These are phyloP conservation scores for Parambassis ranga DNA, from an alignment of 2,797 vertebrate species.

Conservation along the genomic window DNA sequence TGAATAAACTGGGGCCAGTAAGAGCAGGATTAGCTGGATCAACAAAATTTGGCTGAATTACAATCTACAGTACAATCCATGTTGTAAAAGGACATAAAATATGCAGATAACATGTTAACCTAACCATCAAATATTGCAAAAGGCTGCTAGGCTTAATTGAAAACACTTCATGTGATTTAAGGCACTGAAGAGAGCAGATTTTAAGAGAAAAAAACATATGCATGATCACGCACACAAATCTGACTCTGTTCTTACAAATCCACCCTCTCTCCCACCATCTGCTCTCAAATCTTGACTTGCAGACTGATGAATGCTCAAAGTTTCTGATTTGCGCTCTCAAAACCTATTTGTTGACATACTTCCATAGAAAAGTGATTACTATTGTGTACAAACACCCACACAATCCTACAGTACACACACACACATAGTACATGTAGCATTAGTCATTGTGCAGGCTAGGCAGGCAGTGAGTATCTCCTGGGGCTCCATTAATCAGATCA, in stretches of 20 bases:
- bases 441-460: slow-evolving; percentile 22
- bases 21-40: background rate
- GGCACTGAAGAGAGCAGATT: background rate
- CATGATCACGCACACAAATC: background rate
- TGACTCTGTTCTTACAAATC: background rate
- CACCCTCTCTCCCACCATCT: too few species aligned
- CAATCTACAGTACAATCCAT: background rate
- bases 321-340: background rate
- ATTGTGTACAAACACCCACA: slow-evolving; percentile 8
- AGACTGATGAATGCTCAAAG: background rate
- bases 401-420: slow-evolving; percentile 1
- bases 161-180: background rate
- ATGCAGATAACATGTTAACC: too few species aligned
- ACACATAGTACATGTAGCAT: slow-evolving; percentile 10
- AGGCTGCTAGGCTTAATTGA: background rate
- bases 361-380: background rate
- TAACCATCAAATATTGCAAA: background rate
- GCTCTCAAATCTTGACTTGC: background rate
- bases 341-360: background rate
- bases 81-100: background rate
- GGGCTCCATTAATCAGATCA: slow-evolving; percentile 69
- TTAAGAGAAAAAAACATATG: background rate
- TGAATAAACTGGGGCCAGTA: background rate
- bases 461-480: slow-evolving; percentile 47
- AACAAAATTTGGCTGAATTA: background rate